These are phyloP conservation scores for Ennomos erosarius DNA, from an alignment of 2,888 invertebrate genomes.

Conservation along the genomic window DNA sequence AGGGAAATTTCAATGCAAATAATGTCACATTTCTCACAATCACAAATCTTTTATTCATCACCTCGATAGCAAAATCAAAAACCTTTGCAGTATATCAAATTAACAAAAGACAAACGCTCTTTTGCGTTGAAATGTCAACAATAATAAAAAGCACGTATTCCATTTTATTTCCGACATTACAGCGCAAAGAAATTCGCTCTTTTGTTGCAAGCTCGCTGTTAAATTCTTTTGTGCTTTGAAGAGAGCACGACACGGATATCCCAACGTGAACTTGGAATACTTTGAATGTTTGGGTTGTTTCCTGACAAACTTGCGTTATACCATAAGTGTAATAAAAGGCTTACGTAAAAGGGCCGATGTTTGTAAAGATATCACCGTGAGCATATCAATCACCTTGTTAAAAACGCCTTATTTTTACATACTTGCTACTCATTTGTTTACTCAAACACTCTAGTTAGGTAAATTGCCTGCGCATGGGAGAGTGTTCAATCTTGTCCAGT, in stretches of 20 bases:
- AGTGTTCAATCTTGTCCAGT: conserved; percentile 41
- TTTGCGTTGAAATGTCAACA: too few species aligned
- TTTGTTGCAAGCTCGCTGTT: background rate
- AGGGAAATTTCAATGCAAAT: too few species aligned
- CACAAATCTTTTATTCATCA: too few species aligned
- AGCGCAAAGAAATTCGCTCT: too few species aligned
- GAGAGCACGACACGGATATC: background rate
- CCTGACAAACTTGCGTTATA: background rate
- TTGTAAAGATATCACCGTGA: conserved; percentile 21
- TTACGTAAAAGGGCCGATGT: conserved; percentile 23
- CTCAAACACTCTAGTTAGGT: conserved; percentile 18
- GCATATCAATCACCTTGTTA: conserved; percentile 31
- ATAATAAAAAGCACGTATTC: too few species aligned
- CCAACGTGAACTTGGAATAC: background rate
- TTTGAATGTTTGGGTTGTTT: too few species aligned
- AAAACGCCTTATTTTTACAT: conserved; percentile 25
- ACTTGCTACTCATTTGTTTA: conserved; percentile 24
- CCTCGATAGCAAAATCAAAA: too few species aligned
- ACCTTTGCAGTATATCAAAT: too few species aligned
- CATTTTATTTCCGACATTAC: too few species aligned
- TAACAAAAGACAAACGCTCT: too few species aligned
- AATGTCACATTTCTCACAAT: too few species aligned
- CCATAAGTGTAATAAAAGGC: conserved; percentile 15
- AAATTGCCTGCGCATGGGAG: conserved; percentile 28
- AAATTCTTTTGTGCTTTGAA: background rate